Evolutionary conservation across 2,888 invertebrate species (phyloP), one percentile per base, ranked within the genome.

Genomic region (Metellina segmentata): DNA sequence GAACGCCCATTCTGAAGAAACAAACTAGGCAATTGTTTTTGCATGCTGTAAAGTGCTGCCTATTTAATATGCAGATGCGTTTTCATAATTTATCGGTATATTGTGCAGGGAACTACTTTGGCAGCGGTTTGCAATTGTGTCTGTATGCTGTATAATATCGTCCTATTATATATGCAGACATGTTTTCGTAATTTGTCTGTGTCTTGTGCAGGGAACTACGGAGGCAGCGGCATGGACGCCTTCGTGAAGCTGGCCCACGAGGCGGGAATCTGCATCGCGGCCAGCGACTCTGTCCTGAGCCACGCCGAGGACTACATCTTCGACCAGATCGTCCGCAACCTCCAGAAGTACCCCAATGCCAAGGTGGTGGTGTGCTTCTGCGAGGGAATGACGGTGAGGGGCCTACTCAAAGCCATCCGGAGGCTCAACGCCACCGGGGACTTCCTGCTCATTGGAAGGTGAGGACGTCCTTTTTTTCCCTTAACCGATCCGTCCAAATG

Each of bases 321-420:
- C 94, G 96, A 96, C 92, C 91, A 91, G 87, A 69, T 91, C 61
- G 95, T 97, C 71, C 94, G 95, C 77, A 96, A 96, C 94, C 95
- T 96, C 61, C 95, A 96, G 93, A 95, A 96, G 93, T 96, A 96
- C 94, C 94, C 95, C 89, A 95, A 96, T 93, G 96, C 96, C 90
- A 94, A 95, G 71, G 97, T 97, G 9, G 96, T 97, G 85, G 96
- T 97, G 20, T 97, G 97, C 95, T 97, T 97, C 96, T 97, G 97
- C 95, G 97, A 97, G 95, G 97, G 97, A 1, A 95, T 96, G 94
- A 97, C 97, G 0, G 96, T 97, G 92, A 95, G 96, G 88, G 96
- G 96, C 19, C 95, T 97, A 72, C 95, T 97, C 93, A 95, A 95
- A 93, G 97, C 97, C 7, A 96, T 96, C 7, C 95, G 95, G 93